Base-by-base conservation (phyloP, 2,888 invertebrate genomes). In the Lasioglossum vierecki region DNA sequence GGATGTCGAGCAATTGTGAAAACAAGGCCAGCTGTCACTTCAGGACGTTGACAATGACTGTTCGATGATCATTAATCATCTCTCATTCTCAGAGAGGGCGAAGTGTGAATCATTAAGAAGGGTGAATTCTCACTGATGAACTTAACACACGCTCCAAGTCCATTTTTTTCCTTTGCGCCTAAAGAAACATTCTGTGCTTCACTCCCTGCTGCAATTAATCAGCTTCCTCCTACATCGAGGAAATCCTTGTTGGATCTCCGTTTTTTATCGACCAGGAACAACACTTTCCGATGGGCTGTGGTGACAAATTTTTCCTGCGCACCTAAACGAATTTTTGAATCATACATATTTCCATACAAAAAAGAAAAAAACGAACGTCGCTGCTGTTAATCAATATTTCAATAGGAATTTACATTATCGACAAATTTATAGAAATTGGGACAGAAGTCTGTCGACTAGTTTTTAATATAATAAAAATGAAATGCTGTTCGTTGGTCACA, bases 131-230 rank as follows among this genome's bases (percentile, higher is more conserved):
- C 79, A 78, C 83, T 88, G 90, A 91, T 90, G 91, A 90, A 89
- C 91, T 85, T 90, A 88, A 89, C 92, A 81, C 88, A 78, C 87
- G 81, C 78, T 41, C 80, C 82, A 78, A 78, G 80, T 84, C 85
- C 91, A 89, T 92, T 92, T 92, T 91, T 85, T 85, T 85, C 83
- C 76, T 88, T 9, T 1, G 73, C 81, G 86, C 91, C 92, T 92
- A 89, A 92, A 89, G 91, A 92, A 93, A 93, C 92, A 92, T 88
- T 87, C 86, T 80, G 80, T 80, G 70, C 88, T 87, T 91, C 88
- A 89, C 89, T 92, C 92, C 91, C 86, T 86, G 79, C 57, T 80
- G 89, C 88, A 88, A 93, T 93, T 92, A 93, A 92, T 93, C 93
- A 93, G 85, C 89, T 88, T 84, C 86, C 77, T 66, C 83, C 80